Base-by-base conservation (phyloP, 2,113 vertebrate genomes). In the Notarius lentiginosus region DNA sequence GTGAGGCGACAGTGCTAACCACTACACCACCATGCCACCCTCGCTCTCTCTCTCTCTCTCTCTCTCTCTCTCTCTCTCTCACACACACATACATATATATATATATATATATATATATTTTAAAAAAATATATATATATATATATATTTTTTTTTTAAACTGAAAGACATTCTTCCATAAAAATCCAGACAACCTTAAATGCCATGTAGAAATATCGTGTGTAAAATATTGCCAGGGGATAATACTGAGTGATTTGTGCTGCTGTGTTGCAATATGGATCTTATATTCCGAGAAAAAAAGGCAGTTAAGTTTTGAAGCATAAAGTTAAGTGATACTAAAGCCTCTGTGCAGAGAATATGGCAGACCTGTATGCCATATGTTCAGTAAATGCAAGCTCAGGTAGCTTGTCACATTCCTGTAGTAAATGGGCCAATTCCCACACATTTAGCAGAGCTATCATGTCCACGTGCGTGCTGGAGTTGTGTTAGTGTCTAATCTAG, bases 311-410 rank as follows among this genome's bases (percentile, higher is more conserved):
- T 90, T 92, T 89, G 92, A 84, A 75, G 5, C 92, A 93, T 92
- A 89, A 93, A 92, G 91, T 92, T 89, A 90, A 65, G 83, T 85
- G 75, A 92, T 91, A 83, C 87, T 89, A 41, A 27, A 49, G 34
- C 80, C 90, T 88, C 80, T 76, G 61, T 93, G 93, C 91, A 92
- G 91, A 90, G 91, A 93, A 91, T 86, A 91, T 84, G 47, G 84
- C 72, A 88, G 89, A 93, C 92, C 88, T 87, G 82, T 90, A 89
- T 89, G 89, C 94, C 94, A 94, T 93, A 95, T 95, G 95, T 87
- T 83, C 83, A 61, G 55, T 70, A 86, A 73, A 75, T 80, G 83
- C 87, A 9, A 89, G 91, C 90, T 93, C 89, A 93, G 92, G 91
- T 91, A 92, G 90, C 87, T 87, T 89, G 84, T 87, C 80, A 83